A percentile compares a stretch with the other conserved stretches of the same genome.
Conservation (phyloP, 2,888 invertebrate genomes). For the Ophion obscuratus region DNA sequence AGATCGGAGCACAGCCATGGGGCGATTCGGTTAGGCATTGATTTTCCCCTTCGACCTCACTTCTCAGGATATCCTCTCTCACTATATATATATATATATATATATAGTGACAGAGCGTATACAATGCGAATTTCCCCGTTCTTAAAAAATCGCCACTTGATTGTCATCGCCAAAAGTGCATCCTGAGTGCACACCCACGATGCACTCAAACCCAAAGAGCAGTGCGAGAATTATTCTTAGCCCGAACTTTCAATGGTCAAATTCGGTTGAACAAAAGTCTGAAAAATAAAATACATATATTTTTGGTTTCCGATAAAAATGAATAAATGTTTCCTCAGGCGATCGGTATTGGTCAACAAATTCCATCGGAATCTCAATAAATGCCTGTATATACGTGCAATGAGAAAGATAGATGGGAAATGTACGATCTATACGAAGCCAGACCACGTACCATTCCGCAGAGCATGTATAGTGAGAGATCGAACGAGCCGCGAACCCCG, state of each 20-base stretch:
- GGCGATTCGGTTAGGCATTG: too few species aligned
- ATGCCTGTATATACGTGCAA: slow-evolving; percentile 38
- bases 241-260: background rate
- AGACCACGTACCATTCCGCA: slow-evolving; percentile 56
- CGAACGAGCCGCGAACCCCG: slow-evolving; percentile 53
- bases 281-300: too few species aligned
- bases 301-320: background rate
- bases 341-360: slow-evolving; percentile 30
- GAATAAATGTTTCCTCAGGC: slow-evolving; percentile 5
- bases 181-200: too few species aligned
- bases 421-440: slow-evolving; percentile 27
- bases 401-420: slow-evolving; percentile 30
- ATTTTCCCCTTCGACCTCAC: too few species aligned
- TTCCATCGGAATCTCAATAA: slow-evolving; percentile 40
- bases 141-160: too few species aligned
- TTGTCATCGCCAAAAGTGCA: too few species aligned
- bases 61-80: too few species aligned
- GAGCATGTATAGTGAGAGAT: slow-evolving; percentile 53
- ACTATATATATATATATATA: too few species aligned
- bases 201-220: too few species aligned
- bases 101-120: too few species aligned
- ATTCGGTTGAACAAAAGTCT: background rate
- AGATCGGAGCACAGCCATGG: too few species aligned
- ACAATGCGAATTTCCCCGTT: too few species aligned
- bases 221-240: background rate